Evolutionary conservation across 1,140 invertebrate genomes (phyloP), one percentile per base, ranked within the genome.

Genomic region (Macrobrachium rosenbergii): DNA sequence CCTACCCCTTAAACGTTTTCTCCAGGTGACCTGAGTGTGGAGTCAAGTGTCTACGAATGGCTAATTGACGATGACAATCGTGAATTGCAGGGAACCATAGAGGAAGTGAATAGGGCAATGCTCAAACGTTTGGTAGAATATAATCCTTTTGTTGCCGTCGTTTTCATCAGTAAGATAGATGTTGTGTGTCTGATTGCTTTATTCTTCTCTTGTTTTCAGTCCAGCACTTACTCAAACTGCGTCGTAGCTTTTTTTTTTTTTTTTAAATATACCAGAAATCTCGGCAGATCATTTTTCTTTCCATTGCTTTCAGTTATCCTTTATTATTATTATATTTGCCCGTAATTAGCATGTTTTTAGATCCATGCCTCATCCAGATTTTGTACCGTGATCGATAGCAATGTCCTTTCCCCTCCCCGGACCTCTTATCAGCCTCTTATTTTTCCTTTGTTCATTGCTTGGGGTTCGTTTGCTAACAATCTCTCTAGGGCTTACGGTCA

Each of bases 81-180:
- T n/a, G 97, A 98, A 93, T 91, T 98, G 83, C 96, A 96, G 17
- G 97, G 98, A 92, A 96, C 98, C 93, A 98, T 98, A 90, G 97
- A 98, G 89, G 90, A 87, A 67, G 89, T 90, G 72, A 90, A 90
- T 88, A 86, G 64, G 76, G 52, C 78, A 60, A 90, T 90, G 89
- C 92, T 98, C 82, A 95, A 96, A 89, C 94, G 96, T 91, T 93
- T 98, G 52, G 92, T 98, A 86, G 95, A 96, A 45, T 96, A 97
- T 91, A 98, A 97, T 21, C 96, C 96, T 78, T 95, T 98, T 90
- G 93, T 98, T 59, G 97, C 97, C 28, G 97, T 98, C 8, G 97
- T 98, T 92, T 98, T 97, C 52, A 88, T 88, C 62, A 90, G 89
- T 90, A 90, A 88, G 89, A 52, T 52, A 63, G 78, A 19, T 59